Evolutionary conservation across 1,140 invertebrate species (phyloP), one percentile per base, ranked within the genome.

Genomic region (Elysia chlorotica): DNA sequence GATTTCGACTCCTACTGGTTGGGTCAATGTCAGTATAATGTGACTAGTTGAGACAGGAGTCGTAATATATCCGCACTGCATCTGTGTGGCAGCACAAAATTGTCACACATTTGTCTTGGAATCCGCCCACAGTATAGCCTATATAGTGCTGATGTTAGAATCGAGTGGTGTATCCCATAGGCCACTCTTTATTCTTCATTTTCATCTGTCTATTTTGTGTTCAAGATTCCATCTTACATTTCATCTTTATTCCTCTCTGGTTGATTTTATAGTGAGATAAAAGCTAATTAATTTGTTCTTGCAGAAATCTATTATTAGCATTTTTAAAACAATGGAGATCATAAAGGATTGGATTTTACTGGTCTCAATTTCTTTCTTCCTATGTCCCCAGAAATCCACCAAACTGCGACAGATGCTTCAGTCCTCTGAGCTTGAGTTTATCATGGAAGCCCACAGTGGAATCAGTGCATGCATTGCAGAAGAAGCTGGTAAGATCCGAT

Each of bases 371-470:
- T 63, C 19, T 63, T n/a, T 71, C 23, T 30, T 73, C n/a, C 68
- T 65, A 65, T 59, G 19, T 72, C 36, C 59, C 70, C 76, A 83
- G 79, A 88, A 87, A 80, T 86, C 88, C 1, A 88, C 85, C 23
- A 75, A 83, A 68, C 73, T 89, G 35, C 87, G 88, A 74, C 75
- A 86, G 33, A 86, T 89, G 86, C 74, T 89, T 19, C 67, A 77
- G 3, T 88, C 87, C 6, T 74, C 81, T 23, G 76, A 88, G 33
- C 71, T 89, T 25, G 85, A 88, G 75, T 89, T 88, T 77, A 82
- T 89, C 23, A 89, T 89, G 88, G 88, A 89, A 79, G 88, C 88
- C 4, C 88, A 89, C 78, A 88, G 83, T 78, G 88, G 88, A 23
- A 77, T 89, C 1, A 89, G 88, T 81, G 88, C 88, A 14, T 79